A percentile compares a stretch with the other conserved stretches of the same genome.
Evolutionary conservation across 2,113 vertebrate genomes (phyloP).

Genomic region (Sebastes schlegelii): DNA sequence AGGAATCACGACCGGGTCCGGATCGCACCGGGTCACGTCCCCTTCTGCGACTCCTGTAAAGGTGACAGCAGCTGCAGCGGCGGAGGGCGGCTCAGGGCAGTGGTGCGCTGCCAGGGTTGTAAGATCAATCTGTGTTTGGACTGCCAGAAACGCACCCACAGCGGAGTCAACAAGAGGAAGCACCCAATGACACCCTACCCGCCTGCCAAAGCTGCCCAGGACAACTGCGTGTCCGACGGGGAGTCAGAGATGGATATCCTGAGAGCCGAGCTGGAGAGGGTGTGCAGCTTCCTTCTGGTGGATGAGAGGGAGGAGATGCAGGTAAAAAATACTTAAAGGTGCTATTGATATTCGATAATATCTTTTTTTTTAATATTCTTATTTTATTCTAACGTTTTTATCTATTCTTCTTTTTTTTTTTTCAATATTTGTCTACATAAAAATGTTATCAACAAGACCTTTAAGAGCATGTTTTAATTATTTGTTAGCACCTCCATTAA

Average conservation of each 20-base stretch:
- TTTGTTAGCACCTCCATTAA: neutral
- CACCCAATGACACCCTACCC: conserved; percentile 88
- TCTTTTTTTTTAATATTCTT: no score
- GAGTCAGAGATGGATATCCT: conserved; percentile 86
- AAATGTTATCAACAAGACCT: no score
- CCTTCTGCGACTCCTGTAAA: conserved; percentile 94
- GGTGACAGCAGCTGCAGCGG: conserved; percentile 82
- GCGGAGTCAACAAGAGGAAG: conserved; percentile 92
- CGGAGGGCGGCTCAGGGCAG: conserved; percentile 87
- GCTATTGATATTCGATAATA: no score
- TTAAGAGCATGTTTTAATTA: neutral
- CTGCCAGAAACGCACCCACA: conserved; percentile 96
- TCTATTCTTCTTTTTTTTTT: no score
- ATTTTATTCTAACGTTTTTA: no score
- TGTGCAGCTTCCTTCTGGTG: conserved; percentile 95
- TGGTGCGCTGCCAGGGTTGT: conserved; percentile 94
- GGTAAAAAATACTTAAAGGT: conserved; percentile 75
- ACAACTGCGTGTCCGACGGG: conserved; percentile 71
- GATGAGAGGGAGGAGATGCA: conserved; percentile 97
- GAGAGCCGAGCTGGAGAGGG: conserved; percentile 90
- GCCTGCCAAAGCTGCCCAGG: conserved; percentile 68
- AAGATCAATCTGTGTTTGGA: conserved; percentile 95
- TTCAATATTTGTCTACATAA: no score
- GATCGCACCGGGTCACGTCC: conserved; percentile 90
- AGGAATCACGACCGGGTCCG: conserved; percentile 93